phyloP scores from a whole-genome alignment of 2,797 vertebrate species.

The Mycteria americana region DNA sequence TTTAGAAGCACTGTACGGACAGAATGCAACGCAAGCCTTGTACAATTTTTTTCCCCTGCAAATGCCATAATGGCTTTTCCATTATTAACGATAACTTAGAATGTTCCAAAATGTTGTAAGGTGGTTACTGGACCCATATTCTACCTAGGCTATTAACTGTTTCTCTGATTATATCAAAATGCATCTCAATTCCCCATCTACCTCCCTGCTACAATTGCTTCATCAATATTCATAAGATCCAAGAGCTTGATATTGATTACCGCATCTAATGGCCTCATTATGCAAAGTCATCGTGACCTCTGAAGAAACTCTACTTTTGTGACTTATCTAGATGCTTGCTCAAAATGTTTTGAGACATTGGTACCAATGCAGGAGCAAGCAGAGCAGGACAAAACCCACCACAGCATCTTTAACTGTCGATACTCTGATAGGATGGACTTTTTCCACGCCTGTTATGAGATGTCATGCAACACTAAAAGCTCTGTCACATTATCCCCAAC shows the following conservation, averaged over 20 bases:
- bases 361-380: neutral
- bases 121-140: constrained; percentile 61
- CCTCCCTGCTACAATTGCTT: constrained; percentile 64
- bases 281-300: constrained; percentile 65
- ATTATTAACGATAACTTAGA: constrained; percentile 46
- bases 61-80: neutral
- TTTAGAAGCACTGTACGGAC: neutral
- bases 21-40: neutral
- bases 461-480: neutral
- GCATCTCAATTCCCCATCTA: constrained; percentile 71
- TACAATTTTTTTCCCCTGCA: neutral
- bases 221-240: constrained; percentile 78
- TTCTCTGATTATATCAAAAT: constrained; percentile 69
- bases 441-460: neutral
- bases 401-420: neutral
- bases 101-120: constrained; percentile 42
- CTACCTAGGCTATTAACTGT: constrained; percentile 66
- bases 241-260: constrained; percentile 77
- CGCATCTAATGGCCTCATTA: constrained; percentile 76
- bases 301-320: constrained; percentile 32
- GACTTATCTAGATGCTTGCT: constrained; percentile 3
- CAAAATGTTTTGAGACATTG: neutral
- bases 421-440: neutral
- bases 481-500: neutral
- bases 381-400: neutral